phyloP scores from a whole-genome alignment of 2,797 vertebrate species.

The Pyrocephalus nanus region DNA sequence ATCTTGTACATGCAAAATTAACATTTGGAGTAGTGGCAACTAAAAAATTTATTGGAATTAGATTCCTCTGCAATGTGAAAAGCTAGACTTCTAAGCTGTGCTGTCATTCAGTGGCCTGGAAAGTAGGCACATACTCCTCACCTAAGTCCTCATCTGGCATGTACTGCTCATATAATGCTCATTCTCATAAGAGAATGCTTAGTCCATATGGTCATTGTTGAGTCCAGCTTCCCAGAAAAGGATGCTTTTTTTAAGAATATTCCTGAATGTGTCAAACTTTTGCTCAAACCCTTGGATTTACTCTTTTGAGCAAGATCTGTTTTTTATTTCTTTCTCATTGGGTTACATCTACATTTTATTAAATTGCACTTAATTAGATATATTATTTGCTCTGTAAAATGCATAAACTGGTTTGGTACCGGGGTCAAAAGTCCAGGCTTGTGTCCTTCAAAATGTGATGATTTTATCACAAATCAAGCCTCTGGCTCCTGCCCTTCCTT shows the following conservation, averaged over 20 bases:
- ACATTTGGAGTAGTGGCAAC: not conserved
- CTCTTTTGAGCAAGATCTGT: not conserved
- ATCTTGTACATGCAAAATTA: not conserved
- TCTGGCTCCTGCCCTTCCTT: not conserved
- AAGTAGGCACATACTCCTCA: not conserved
- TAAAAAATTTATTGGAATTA: not conserved
- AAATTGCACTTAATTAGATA: not conserved
- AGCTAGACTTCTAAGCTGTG: not conserved
- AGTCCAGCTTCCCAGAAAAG: not conserved
- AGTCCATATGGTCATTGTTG: not conserved
- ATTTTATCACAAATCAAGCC: not conserved
- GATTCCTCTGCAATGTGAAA: not conserved
- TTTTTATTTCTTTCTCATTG: not conserved
- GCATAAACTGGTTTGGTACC: not conserved
- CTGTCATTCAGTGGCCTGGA: not conserved
- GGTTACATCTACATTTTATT: not conserved
- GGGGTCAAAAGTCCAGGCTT: not conserved
- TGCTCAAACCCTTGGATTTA: not conserved
- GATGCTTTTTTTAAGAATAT: not conserved
- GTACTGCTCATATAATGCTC: not conserved
- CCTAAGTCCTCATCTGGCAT: not conserved
- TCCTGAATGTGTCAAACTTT: not conserved
- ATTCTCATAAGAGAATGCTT: not conserved
- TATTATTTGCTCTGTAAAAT: not conserved
- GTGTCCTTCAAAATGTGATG: not conserved